Conservation (phyloP, 2,888 invertebrate species). For the Byasa hedistus region DNA sequence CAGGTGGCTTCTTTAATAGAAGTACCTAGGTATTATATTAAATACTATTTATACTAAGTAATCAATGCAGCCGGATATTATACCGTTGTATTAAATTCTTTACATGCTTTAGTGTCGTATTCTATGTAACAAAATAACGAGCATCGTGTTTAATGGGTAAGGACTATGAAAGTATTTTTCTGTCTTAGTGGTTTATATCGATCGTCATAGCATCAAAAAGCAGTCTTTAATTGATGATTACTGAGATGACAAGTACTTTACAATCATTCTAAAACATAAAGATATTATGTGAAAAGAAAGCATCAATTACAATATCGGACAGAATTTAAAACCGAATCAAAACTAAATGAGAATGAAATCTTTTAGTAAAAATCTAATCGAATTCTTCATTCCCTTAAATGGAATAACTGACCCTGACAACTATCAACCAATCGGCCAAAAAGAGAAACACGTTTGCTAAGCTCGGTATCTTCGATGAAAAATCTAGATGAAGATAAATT, state of each 20-base stretch:
- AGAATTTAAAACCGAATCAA: too few species aligned
- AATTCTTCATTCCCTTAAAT: background rate
- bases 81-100: background rate
- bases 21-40: background rate
- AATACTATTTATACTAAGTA: background rate
- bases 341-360: too few species aligned
- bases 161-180: too few species aligned
- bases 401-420: background rate
- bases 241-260: too few species aligned
- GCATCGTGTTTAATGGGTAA: too few species aligned
- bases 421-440: background rate
- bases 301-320: too few species aligned
- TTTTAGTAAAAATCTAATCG: too few species aligned
- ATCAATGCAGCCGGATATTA: constrained; percentile 1
- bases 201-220: too few species aligned
- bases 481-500: background rate
- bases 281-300: too few species aligned
- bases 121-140: background rate
- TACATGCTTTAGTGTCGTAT: background rate
- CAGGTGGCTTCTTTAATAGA: constrained; percentile 20
- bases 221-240: too few species aligned
- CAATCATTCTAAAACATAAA: too few species aligned
- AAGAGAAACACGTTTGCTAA: background rate
- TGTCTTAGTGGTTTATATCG: too few species aligned
- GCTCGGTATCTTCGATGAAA: background rate